phyloP scores from a whole-genome alignment of 2,113 vertebrate species.

The Ceuthmochares aereus region DNA sequence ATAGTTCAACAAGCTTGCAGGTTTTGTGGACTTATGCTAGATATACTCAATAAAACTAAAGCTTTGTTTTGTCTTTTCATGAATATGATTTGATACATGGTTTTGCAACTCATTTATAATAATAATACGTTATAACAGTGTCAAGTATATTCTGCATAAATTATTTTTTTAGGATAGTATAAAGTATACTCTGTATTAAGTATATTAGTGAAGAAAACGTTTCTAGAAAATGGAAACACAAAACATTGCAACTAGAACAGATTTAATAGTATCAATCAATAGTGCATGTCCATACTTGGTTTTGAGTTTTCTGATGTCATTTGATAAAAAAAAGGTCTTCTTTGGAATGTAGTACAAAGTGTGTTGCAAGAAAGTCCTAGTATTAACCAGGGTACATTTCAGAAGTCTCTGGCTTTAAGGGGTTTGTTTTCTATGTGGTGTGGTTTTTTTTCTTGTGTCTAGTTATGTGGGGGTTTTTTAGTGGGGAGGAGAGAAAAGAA shows the following conservation, averaged over 20 bases:
- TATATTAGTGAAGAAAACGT: not conserved
- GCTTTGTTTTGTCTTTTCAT: not conserved
- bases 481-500: rapidly evolving
- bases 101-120: not conserved
- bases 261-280: not conserved
- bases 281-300: not conserved
- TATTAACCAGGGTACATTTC: not conserved
- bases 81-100: not conserved
- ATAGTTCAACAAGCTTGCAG: not conserved
- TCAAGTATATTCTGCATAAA: not conserved
- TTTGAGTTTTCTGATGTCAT: not conserved
- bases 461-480: not conserved
- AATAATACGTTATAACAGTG: not conserved
- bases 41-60: not conserved
- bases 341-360: not conserved
- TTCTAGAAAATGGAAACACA: not conserved
- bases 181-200: not conserved
- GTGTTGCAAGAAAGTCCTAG: not conserved
- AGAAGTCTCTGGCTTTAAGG: not conserved
- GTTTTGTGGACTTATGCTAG: not conserved
- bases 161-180: not conserved
- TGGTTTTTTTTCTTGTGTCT: not conserved
- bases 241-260: not conserved
- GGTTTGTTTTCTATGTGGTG: not conserved
- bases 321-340: not conserved